Conservation (phyloP, 23 tunicate genomes). For the Corella eumyota region DNA sequence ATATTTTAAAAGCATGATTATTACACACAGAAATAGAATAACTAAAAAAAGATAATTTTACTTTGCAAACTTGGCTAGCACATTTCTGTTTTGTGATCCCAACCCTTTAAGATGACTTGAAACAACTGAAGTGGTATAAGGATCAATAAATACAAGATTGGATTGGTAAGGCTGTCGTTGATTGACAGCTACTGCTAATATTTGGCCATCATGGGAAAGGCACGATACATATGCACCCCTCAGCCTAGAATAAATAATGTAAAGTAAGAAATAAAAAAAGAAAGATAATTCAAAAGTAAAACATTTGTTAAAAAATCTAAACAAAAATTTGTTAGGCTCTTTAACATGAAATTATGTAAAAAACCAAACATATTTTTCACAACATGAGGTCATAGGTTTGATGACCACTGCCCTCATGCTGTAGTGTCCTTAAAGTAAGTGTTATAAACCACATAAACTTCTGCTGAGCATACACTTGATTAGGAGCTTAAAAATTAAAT, state of each 20-base stretch:
- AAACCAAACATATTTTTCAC: no score
- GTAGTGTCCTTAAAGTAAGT: no score
- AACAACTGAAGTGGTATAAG: conserved; percentile 9
- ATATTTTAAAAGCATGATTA: not conserved
- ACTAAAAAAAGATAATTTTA: conserved; percentile 2
- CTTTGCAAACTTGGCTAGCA: conserved; percentile 25
- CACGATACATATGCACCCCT: conserved; percentile 39
- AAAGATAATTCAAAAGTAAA: not conserved
- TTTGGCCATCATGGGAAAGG: conserved; percentile 45
- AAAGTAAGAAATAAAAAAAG: not conserved
- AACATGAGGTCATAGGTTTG: no score
- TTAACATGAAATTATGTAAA: no score
- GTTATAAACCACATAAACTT: no score
- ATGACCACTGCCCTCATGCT: no score
- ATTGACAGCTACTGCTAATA: conserved; percentile 57
- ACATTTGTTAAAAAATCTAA: not conserved
- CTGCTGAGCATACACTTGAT: no score
- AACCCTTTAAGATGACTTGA: conserved; percentile 2
- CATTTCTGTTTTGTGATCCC: conserved; percentile 9
- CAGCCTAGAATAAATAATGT: conserved; percentile 12
- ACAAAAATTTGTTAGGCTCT: not conserved
- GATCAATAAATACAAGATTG: conserved; percentile 33
- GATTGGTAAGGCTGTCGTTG: conserved; percentile 52
- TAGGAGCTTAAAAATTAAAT: no score
- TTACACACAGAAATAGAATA: not conserved